Conservation (phyloP, 2,797 vertebrate genomes). For the Neopelma chrysocephalum region DNA sequence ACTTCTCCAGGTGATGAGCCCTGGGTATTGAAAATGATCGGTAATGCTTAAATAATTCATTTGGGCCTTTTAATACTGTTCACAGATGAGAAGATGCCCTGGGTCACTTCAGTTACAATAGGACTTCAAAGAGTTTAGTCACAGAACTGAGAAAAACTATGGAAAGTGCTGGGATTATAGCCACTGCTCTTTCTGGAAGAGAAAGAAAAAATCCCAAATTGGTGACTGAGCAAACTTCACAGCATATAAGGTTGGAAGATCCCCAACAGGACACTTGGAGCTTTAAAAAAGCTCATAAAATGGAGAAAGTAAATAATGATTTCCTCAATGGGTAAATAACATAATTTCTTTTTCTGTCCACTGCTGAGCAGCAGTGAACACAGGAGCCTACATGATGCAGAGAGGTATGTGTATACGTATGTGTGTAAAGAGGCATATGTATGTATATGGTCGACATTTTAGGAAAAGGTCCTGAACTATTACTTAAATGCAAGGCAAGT, state of each 20-base stretch:
- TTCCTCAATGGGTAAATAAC: background rate
- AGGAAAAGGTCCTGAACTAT: background rate
- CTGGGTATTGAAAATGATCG: background rate
- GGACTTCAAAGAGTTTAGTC: background rate
- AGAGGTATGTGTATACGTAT: background rate
- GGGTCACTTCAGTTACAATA: background rate
- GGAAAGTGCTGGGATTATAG: background rate
- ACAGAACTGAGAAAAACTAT: background rate
- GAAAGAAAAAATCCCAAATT: background rate
- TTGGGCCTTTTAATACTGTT: background rate
- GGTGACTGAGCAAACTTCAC: background rate
- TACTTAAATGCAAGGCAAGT: background rate
- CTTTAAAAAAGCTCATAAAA: background rate
- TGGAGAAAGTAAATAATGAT: background rate
- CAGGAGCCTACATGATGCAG: accelerated
- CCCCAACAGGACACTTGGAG: background rate
- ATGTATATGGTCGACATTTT: background rate
- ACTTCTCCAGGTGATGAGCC: background rate
- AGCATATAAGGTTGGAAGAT: background rate
- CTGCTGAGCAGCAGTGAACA: background rate
- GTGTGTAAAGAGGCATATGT: too few species aligned
- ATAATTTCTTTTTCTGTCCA: background rate
- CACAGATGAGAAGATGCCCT: background rate
- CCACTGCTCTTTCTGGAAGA: background rate
- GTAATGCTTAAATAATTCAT: background rate